Percentiles rank a stretch among this genome's conserved stretches.
Conservation (phyloP, 35 echinoderm and acorn worm genomes). For the Heliocidaris tuberculata region DNA sequence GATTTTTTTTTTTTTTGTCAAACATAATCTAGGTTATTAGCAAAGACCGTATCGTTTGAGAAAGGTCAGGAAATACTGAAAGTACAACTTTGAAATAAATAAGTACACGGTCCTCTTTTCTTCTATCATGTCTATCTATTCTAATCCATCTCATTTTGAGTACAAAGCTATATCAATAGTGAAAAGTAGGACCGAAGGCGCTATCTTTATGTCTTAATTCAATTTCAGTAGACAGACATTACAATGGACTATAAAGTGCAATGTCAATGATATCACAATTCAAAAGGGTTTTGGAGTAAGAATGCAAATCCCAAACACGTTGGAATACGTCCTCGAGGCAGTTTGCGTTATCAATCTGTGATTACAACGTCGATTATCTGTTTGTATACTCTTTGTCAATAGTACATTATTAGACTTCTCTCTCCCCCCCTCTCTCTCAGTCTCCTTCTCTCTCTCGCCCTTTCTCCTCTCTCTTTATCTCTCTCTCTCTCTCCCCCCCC, state of each 20-base stretch:
- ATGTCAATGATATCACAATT: neutral
- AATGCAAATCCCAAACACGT: neutral
- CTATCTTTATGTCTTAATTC: neutral
- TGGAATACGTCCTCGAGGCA: neutral
- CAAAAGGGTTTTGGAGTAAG: neutral
- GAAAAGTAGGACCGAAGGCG: neutral
- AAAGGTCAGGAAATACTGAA: neutral
- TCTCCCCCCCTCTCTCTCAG: neutral
- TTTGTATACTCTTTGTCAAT: neutral
- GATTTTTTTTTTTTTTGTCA: neutral
- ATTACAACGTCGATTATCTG: neutral
- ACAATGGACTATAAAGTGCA: neutral
- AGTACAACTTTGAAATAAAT: neutral
- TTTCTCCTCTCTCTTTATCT: no score
- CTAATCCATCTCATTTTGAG: neutral
- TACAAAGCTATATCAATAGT: neutral
- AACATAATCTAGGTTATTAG: neutral
- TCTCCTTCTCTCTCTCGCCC: no score
- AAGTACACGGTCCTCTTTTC: neutral
- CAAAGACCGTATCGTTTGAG: neutral
- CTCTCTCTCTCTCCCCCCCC: neutral
- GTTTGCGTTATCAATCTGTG: neutral
- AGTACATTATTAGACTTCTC: neutral
- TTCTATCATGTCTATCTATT: neutral
- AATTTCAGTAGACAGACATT: neutral